Percentiles rank a stretch among this genome's conserved stretches.
phyloP scores from a whole-genome alignment of 2,888 invertebrate genomes.

The Eupithecia insigniata region DNA sequence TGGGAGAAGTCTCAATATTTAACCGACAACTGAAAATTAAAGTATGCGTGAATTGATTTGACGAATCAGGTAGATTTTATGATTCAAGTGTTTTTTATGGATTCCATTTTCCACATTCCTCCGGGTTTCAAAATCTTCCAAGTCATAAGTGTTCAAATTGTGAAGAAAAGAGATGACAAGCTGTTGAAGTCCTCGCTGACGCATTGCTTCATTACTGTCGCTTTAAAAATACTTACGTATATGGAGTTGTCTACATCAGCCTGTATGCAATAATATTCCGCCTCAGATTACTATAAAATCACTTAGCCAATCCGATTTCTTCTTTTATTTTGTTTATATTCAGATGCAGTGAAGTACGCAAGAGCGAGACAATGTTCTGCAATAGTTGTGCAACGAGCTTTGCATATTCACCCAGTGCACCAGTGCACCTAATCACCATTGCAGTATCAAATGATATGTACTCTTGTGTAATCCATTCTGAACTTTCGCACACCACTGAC shows the following conservation, averaged over 20 bases:
- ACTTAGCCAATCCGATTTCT: background rate
- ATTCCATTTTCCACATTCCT: background rate
- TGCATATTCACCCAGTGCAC: conserved; percentile 60
- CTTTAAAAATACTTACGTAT: background rate
- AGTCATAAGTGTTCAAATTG: background rate
- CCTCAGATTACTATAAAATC: background rate
- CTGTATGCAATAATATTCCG: background rate
- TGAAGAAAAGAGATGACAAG: background rate
- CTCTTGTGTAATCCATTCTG: conserved; percentile 59
- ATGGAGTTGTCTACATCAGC: background rate
- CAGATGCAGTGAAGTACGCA: conserved; percentile 23
- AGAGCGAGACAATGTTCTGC: conserved; percentile 47
- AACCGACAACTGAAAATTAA: background rate
- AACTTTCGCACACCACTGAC: conserved; percentile 60
- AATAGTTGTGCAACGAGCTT: conserved; percentile 57
- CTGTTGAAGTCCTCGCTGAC: background rate
- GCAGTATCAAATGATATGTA: conserved; percentile 60
- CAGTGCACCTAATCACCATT: conserved; percentile 41
- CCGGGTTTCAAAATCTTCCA: background rate
- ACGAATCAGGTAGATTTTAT: background rate
- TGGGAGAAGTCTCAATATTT: background rate
- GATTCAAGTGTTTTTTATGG: background rate
- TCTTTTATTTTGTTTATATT: conserved; percentile 19
- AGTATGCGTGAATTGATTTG: background rate
- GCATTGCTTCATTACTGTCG: background rate